phyloP scores from a whole-genome alignment of 2,113 vertebrate species.

The Columba livia region DNA sequence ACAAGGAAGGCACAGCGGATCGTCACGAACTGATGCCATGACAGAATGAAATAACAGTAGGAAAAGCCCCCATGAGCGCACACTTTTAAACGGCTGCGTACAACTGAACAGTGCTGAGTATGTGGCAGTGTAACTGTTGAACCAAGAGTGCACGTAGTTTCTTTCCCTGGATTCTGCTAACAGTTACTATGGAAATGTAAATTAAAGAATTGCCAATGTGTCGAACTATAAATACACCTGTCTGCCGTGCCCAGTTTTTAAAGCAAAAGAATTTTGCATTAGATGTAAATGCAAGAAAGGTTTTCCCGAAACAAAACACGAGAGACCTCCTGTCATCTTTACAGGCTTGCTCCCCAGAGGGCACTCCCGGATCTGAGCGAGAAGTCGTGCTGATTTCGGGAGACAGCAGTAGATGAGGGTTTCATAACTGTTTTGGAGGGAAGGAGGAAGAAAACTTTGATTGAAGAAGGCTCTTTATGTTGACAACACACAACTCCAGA shows the following conservation, averaged over 20 bases:
- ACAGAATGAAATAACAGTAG: neutral
- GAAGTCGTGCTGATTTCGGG: too few species aligned
- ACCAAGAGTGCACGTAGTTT: neutral
- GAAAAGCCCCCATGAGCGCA: neutral
- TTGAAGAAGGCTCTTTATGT: neutral
- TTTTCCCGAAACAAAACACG: too few species aligned
- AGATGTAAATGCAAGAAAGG: too few species aligned
- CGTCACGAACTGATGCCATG: neutral
- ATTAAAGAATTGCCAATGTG: slow-evolving; percentile 20
- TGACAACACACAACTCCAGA: neutral
- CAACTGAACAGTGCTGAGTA: neutral
- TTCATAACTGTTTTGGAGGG: neutral
- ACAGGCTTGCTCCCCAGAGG: too few species aligned
- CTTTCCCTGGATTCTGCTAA: neutral
- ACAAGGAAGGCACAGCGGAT: fast-evolving
- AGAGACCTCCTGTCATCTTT: too few species aligned
- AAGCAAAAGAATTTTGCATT: neutral
- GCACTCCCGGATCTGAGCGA: too few species aligned
- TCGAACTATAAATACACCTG: slow-evolving; percentile 29
- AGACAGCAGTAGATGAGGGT: neutral
- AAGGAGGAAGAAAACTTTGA: neutral
- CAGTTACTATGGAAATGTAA: slow-evolving; percentile 40
- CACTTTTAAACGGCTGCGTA: neutral
- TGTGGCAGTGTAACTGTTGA: neutral
- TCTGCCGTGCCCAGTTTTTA: neutral